Evolutionary conservation across 2,888 invertebrate species (phyloP), one percentile per base, ranked within the genome.

Genomic region (Leptothorax acervorum): DNA sequence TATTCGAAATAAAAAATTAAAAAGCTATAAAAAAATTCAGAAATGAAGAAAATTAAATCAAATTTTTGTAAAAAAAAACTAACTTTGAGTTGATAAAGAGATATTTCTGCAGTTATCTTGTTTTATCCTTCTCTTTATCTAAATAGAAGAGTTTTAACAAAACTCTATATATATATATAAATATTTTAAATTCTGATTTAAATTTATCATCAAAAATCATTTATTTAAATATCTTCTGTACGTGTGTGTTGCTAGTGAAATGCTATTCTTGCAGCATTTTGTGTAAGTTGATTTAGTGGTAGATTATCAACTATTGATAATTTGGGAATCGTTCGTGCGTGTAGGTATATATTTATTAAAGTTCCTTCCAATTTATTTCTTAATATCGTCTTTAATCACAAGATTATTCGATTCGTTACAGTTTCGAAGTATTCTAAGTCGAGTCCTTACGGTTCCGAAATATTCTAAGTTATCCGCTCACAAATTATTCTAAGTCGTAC

Each of bases 211-310:
- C 18, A 39, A 75, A 75, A 65, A 6, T 51, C 2, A 0, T 65
- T 23, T 23, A 65, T 39, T 51, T 39, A 51, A 76, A 76, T 76
- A 76, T 63, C 3, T 1, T 35, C 3, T 63, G n/a, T n/a, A 62
- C 0, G 4, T 45, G 1, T 31, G 1, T 11, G 3, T 9, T 42
- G 4, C 31, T 62, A n/a, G 39, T 73, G 0, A 55, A 18, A 66
- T 48, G 1, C 9, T 57, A 39, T 53, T 75, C 6, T 75, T 63
- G 35, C 15, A 62, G 15, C 18, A 35, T n/a, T 11, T 48, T 31
- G 6, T 48, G 23, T 48, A 63, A 35, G 2, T 57, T 28, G 42
- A 45, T 60, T 60, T 35, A 62, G 3, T 65, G 12, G 51, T 15
- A 3, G 31, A 57, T 60, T 15, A n/a, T 60, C 3, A 23, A 62